Conservation (phyloP, 2,797 vertebrate species). For the Acanthurus tractus region DNA sequence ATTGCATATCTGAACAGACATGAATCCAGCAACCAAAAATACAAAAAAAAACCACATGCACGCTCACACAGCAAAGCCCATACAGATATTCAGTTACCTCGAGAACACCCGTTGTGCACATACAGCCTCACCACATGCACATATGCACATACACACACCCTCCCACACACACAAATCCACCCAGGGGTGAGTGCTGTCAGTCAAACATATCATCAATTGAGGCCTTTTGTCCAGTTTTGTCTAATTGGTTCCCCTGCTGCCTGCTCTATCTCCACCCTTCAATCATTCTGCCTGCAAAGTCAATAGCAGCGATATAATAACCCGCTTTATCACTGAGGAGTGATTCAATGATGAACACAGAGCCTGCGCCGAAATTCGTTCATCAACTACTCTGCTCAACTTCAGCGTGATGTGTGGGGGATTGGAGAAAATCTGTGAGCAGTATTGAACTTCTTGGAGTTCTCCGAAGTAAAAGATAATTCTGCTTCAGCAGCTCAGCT, state of each 20-base stretch:
- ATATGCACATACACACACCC: conserved; percentile 16
- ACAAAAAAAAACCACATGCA: neutral
- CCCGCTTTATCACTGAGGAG: conserved; percentile 80
- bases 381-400: conserved; percentile 75
- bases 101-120: conserved; percentile 32
- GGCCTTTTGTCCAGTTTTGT: conserved; percentile 87
- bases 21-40: conserved; percentile 9
- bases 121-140: conserved; percentile 13
- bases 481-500: conserved; percentile 35
- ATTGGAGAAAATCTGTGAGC: conserved; percentile 58
- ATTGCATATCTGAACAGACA: conserved; percentile 48
- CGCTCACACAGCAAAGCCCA: conserved; percentile 10
- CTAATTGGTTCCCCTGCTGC: conserved; percentile 88
- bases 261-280: conserved; percentile 80
- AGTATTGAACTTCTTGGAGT: conserved; percentile 62
- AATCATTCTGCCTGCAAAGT: conserved; percentile 79
- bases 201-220: conserved; percentile 86
- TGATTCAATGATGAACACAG: conserved; percentile 77
- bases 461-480: conserved; percentile 41
- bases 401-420: conserved; percentile 46
- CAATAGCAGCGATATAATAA: conserved; percentile 84
- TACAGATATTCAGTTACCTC: conserved; percentile 22
- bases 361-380: conserved; percentile 61
- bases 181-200: conserved; percentile 78
- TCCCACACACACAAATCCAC: conserved; percentile 58